Evolutionary conservation across 2,113 vertebrate genomes (phyloP).

Genomic region (Pandion haliaetus): DNA sequence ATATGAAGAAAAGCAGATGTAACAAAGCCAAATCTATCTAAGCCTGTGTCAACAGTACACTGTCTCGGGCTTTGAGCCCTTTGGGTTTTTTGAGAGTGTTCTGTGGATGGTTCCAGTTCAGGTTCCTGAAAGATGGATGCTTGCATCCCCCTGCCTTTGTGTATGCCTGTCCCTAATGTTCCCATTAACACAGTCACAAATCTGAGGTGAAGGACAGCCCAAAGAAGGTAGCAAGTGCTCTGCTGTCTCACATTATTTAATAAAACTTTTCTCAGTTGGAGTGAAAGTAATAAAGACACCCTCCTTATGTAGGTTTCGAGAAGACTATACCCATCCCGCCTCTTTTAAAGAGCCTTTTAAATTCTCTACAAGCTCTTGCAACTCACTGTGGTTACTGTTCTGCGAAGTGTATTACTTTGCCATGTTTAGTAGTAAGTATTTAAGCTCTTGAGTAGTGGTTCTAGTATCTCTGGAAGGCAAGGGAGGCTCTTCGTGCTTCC

Average conservation of each 20-base stretch:
- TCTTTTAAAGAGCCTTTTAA: not conserved
- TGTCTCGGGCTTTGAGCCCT: not conserved
- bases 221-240: not conserved
- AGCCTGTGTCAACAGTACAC: not conserved
- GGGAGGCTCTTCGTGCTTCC: not conserved
- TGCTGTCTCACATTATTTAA: not conserved
- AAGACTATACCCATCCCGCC: not conserved
- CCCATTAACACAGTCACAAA: not conserved
- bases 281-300: not conserved
- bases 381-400: not conserved
- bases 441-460: not conserved
- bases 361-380: not conserved
- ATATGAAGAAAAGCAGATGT: not conserved
- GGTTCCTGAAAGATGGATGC: not conserved
- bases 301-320: not conserved
- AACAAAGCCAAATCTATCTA: not conserved
- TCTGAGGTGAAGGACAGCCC: not conserved
- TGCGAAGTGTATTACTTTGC: not conserved
- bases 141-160: not conserved
- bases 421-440: conserved; percentile 10
- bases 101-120: not conserved
- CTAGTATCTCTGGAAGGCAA: not conserved
- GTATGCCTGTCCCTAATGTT: not conserved
- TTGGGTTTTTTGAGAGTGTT: not conserved
- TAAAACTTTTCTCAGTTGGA: not conserved